These are phyloP conservation scores for Cheirogaleus major DNA, from an alignment of 2,797 vertebrate species.

Conservation along the genomic window DNA sequence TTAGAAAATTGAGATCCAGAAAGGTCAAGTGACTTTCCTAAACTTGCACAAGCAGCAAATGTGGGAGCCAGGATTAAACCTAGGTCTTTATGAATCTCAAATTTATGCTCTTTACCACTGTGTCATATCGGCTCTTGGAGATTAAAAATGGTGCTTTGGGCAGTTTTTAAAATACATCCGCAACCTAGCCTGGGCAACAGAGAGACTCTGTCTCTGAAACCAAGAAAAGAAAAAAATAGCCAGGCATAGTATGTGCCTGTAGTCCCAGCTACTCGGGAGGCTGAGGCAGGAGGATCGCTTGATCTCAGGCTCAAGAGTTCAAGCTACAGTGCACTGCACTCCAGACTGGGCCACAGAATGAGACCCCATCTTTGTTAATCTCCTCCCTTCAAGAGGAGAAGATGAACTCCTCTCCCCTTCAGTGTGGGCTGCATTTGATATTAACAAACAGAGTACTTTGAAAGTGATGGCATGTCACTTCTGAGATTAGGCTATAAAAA, in stretches of 20 bases:
- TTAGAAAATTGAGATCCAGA: neutral
- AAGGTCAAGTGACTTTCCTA: neutral
- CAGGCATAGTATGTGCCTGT: neutral
- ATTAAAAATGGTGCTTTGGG: neutral
- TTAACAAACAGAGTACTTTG: neutral
- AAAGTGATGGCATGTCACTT: neutral
- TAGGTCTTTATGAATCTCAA: slow-evolving; percentile 4
- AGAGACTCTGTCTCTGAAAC: neutral
- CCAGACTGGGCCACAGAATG: neutral
- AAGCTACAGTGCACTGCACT: neutral
- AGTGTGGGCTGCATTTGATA: neutral
- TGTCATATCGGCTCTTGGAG: neutral
- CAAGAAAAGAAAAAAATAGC: neutral
- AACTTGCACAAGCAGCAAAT: neutral
- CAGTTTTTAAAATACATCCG: neutral
- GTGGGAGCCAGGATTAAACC: neutral
- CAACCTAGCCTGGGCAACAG: neutral
- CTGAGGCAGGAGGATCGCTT: neutral
- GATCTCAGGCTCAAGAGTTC: neutral
- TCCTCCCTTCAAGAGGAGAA: neutral
- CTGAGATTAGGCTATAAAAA: neutral
- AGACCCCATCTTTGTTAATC: neutral
- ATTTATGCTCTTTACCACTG: neutral
- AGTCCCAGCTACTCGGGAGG: neutral
- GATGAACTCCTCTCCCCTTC: neutral